Conservation (phyloP, 1,140 invertebrate genomes). For the Ceratoteleas bidentatus region DNA sequence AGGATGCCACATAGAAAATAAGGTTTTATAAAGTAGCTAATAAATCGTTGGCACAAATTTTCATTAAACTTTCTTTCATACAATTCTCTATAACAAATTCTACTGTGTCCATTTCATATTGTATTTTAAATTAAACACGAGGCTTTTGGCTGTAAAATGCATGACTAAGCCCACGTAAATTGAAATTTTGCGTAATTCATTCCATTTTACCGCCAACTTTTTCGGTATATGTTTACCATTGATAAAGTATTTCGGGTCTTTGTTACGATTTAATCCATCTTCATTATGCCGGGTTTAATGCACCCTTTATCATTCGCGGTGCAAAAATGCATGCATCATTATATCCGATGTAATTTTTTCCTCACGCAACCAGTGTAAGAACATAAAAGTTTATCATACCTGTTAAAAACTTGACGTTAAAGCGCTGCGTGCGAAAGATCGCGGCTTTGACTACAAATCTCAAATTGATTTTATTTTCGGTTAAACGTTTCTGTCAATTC, state of each 20-base stretch:
- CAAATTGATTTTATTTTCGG: constrained; percentile 22
- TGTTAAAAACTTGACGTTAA: constrained; percentile 6
- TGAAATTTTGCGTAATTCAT: constrained; percentile 1
- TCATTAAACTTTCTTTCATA: no score
- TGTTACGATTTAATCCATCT: constrained; percentile 39
- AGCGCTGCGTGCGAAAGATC: background rate
- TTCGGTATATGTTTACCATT: background rate
- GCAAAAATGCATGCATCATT: constrained; percentile 44
- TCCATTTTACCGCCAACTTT: background rate
- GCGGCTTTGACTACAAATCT: constrained; percentile 13
- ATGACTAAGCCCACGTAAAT: background rate
- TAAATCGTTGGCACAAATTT: no score
- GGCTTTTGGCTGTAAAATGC: no score
- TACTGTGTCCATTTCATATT: no score
- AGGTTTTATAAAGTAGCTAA: no score
- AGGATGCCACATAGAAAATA: no score
- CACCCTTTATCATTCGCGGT: constrained; percentile 26
- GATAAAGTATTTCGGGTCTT: constrained; percentile 28
- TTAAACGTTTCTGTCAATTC: constrained; percentile 23
- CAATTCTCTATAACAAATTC: no score
- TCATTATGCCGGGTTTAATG: constrained; percentile 24
- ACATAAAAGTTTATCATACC: constrained; percentile 36
- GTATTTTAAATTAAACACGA: no score
- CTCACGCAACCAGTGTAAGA: constrained; percentile 34
- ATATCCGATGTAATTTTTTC: constrained; percentile 17